A percentile compares a stretch with the other conserved stretches of the same genome.
phyloP scores from a whole-genome alignment of 1,140 invertebrate genomes.

The Ceratoteleas bidentatus region DNA sequence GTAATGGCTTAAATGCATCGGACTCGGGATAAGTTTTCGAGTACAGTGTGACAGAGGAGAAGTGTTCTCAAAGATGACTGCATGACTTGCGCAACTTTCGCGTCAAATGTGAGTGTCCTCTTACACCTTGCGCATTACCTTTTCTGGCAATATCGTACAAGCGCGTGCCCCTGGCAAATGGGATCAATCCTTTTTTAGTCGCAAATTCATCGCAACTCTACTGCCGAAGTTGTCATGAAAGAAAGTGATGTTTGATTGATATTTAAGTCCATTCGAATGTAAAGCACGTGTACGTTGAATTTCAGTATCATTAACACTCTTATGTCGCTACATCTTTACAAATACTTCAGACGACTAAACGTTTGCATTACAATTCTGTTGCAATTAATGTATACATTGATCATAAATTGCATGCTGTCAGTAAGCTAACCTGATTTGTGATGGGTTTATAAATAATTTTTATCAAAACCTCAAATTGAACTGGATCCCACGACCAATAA shows the following conservation, averaged over 20 bases:
- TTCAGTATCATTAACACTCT: too few relatives aligned
- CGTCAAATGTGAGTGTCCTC: constrained; percentile 26
- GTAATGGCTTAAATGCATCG: too few relatives aligned
- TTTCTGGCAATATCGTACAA: constrained; percentile 51
- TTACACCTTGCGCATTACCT: constrained; percentile 45
- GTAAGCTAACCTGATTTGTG: too few relatives aligned
- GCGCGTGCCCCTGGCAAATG: constrained; percentile 59
- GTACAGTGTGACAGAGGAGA: constrained; percentile 9
- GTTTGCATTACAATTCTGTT: too few relatives aligned
- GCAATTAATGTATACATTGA: too few relatives aligned
- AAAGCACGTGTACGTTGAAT: background rate
- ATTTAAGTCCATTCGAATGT: constrained; percentile 13
- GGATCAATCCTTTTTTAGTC: constrained; percentile 54
- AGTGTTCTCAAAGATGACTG: constrained; percentile 41
- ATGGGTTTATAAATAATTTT: background rate
- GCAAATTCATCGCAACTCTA: constrained; percentile 8
- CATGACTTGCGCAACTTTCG: constrained; percentile 44
- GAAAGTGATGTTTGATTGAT: constrained; percentile 51
- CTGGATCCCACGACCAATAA: background rate
- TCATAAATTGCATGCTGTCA: too few relatives aligned
- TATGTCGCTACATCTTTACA: too few relatives aligned
- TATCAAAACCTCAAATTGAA: background rate
- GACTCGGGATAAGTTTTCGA: background rate
- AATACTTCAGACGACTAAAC: too few relatives aligned
- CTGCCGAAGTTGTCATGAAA: constrained; percentile 12